Percentiles rank a stretch among this genome's conserved stretches.
Conservation (phyloP, 2,888 invertebrate species). For the Archaeoteleia sp. region DNA sequence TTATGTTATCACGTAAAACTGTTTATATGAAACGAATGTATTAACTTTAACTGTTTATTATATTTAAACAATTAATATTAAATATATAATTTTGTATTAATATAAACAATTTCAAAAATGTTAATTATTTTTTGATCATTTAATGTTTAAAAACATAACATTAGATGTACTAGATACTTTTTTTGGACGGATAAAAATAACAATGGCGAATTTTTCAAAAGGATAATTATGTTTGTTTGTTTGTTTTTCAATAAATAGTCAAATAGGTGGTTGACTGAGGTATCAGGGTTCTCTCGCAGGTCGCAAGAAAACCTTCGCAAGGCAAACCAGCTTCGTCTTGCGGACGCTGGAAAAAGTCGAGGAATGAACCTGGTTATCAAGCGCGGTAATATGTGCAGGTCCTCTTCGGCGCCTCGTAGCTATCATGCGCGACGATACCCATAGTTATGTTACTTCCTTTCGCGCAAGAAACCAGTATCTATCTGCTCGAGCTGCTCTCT, state of each 20-base stretch:
- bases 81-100: too few species aligned
- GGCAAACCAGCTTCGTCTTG: slow-evolving; percentile 61
- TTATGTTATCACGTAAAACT: too few species aligned
- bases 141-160: too few species aligned
- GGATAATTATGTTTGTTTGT: too few species aligned
- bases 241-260: slow-evolving; percentile 8
- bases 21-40: too few species aligned
- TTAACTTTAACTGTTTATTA: too few species aligned
- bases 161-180: too few species aligned
- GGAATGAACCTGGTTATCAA: slow-evolving; percentile 57
- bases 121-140: too few species aligned
- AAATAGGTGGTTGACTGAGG: slow-evolving; percentile 14
- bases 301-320: slow-evolving; percentile 65
- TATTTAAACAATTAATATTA: too few species aligned
- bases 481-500: slow-evolving; percentile 37
- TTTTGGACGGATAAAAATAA: too few species aligned
- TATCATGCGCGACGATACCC: slow-evolving; percentile 48
- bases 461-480: slow-evolving; percentile 55
- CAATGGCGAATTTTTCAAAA: too few species aligned
- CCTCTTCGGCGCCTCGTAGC: slow-evolving; percentile 48
- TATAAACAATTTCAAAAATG: too few species aligned
- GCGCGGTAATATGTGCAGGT: slow-evolving; percentile 47
- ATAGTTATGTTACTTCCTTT: slow-evolving; percentile 64
- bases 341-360: slow-evolving; percentile 44
- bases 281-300: slow-evolving; percentile 35